A percentile compares a stretch with the other conserved stretches of the same genome.
Evolutionary conservation across 2,113 vertebrate species (phyloP).

Genomic region (Caloenas nicobarica): DNA sequence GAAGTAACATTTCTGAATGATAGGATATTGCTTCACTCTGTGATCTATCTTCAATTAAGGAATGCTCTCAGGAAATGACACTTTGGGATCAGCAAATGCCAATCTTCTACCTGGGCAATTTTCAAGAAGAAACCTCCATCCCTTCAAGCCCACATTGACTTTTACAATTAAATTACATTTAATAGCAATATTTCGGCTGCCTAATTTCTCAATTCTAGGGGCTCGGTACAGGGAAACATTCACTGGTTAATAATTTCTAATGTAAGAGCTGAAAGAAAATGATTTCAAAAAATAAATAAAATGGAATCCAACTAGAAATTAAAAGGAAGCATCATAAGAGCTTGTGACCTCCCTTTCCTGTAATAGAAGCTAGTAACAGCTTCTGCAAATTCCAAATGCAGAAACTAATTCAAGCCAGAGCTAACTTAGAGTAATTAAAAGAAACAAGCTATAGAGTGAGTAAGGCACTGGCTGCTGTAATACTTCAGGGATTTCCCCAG

Average conservation of each 20-base stretch:
- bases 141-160: conserved; percentile 65
- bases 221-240: conserved; percentile 12
- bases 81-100: conserved; percentile 70
- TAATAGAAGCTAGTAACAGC: not conserved
- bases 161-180: conserved; percentile 73
- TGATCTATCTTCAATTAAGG: conserved; percentile 68
- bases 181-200: conserved; percentile 59
- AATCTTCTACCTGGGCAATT: conserved; percentile 71
- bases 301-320: conserved; percentile 41
- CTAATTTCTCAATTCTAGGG: conserved; percentile 43
- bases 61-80: conserved; percentile 64
- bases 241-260: conserved; percentile 48
- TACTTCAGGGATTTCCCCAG: conserved; percentile 11
- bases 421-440: conserved; percentile 53
- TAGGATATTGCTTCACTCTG: conserved; percentile 59
- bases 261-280: conserved; percentile 25
- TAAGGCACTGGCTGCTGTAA: not conserved
- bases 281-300: conserved; percentile 36
- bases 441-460: conserved; percentile 2
- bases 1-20: conserved; percentile 66
- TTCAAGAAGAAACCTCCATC: conserved; percentile 39
- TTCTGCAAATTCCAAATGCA: conserved; percentile 26
- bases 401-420: conserved; percentile 32
- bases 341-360: conserved; percentile 7
- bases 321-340: conserved; percentile 27